Conservation (phyloP, 2,113 vertebrate species). For the Phocoena phocoena region DNA sequence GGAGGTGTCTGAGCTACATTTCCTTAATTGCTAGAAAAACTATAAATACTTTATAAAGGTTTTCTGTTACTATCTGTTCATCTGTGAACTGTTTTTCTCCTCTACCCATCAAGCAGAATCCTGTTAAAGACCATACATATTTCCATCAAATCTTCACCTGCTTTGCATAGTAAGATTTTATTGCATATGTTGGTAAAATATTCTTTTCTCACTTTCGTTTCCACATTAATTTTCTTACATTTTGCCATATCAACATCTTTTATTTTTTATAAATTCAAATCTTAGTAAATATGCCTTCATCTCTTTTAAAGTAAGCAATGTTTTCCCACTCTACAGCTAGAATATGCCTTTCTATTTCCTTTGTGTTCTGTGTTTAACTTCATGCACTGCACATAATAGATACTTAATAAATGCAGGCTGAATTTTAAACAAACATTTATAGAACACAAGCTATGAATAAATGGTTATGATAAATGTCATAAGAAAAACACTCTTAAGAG, state of each 20-base stretch:
- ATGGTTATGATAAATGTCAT: slow-evolving; percentile 50
- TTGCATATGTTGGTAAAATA: background rate
- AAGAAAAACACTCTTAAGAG: slow-evolving; percentile 48
- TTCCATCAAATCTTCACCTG: slow-evolving; percentile 17
- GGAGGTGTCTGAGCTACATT: background rate
- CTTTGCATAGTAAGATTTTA: slow-evolving; percentile 40
- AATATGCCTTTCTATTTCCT: background rate
- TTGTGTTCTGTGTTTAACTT: slow-evolving; percentile 22
- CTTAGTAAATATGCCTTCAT: slow-evolving; percentile 21
- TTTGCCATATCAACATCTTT: slow-evolving; percentile 3
- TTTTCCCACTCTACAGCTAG: background rate
- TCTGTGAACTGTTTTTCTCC: background rate
- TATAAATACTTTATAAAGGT: background rate
- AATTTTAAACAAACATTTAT: slow-evolving; percentile 58
- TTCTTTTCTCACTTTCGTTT: slow-evolving; percentile 20
- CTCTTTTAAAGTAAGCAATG: slow-evolving; percentile 21
- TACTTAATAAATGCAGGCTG: slow-evolving; percentile 23
- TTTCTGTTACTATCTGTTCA: background rate
- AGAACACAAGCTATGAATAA: slow-evolving; percentile 56
- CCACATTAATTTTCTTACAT: slow-evolving; percentile 19
- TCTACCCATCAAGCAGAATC: slow-evolving; percentile 17
- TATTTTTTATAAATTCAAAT: slow-evolving; percentile 46
- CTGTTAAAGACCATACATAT: background rate
- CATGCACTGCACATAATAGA: slow-evolving; percentile 1
- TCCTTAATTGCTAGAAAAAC: background rate